Evolutionary conservation across 2,797 vertebrate genomes (phyloP), one percentile per base, ranked within the genome.

Genomic region (Cuniculus paca): DNA sequence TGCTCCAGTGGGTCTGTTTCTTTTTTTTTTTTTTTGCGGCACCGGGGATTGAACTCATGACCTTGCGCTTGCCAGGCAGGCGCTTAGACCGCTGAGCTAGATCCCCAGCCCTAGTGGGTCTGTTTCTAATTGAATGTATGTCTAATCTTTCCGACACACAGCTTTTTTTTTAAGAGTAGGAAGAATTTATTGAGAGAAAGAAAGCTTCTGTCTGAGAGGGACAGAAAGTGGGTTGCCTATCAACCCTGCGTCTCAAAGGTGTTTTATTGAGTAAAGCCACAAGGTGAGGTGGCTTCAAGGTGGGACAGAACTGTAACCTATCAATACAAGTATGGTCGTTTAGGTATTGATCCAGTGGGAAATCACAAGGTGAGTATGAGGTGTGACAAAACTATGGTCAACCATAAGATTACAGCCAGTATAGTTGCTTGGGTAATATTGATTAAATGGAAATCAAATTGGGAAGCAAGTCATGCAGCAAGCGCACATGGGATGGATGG

Each of bases 71-170:
- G n/a, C n/a, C n/a, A n/a, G n/a, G n/a, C n/a, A n/a, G n/a, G n/a
- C n/a, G n/a, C n/a, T n/a, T n/a, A n/a, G n/a, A n/a, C n/a, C n/a
- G n/a, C n/a, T n/a, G n/a, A n/a, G n/a, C n/a, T n/a, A n/a, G n/a
- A n/a, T n/a, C n/a, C n/a, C n/a, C n/a, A n/a, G 31, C 34, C 61
- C 86, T 2, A 12, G 14, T 31, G 45, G 94, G 39, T 75, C n/a
- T 14, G 26, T 36, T 39, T 16, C 36, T 65, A 2, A n/a, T 39
- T 5, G 1, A 14, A 17, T 48, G 14, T 39, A 0, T 39, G 19
- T 75, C 52, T 65, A 14, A 14, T 42, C 70, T 28, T 84, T 36
- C 85, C 14, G 16, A 26, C 75, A 12, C 70, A 48, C 45, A 39
- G 52, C 63, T 81, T 61, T 63, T 65, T n/a, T 65, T 65, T n/a